Evolutionary conservation across 2,113 vertebrate genomes (phyloP).

Genomic region (Arizona elegans): DNA sequence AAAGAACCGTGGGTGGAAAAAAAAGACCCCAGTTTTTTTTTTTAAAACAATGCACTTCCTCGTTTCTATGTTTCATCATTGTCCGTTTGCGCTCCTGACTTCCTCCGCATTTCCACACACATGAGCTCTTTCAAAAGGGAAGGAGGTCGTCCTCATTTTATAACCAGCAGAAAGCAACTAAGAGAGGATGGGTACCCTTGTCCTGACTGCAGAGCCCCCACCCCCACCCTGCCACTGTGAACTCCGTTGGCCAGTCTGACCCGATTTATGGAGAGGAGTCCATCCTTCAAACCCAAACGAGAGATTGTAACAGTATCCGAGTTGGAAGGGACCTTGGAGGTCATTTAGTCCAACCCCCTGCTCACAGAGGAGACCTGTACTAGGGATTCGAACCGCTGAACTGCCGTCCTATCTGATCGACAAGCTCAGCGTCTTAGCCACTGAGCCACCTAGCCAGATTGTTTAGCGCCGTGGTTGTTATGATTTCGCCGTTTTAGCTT

Average conservation of each 20-base stretch:
- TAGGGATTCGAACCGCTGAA: no score
- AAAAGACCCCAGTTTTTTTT: not conserved
- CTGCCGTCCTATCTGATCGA: no score
- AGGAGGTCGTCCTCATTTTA: not conserved
- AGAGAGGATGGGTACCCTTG: not conserved
- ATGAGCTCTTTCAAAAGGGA: not conserved
- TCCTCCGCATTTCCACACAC: not conserved
- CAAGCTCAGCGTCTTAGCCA: no score
- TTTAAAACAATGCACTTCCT: not conserved
- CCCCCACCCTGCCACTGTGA: not conserved
- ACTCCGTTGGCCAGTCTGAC: no score
- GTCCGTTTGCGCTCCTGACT: not conserved
- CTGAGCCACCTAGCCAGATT: no score
- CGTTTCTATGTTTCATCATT: not conserved
- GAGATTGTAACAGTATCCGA: not conserved
- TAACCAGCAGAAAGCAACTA: not conserved
- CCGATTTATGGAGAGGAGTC: not conserved
- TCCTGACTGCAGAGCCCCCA: not conserved
- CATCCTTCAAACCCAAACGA: not conserved
- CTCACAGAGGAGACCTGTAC: no score
- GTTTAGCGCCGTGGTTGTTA: not conserved
- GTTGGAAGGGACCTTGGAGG: no score
- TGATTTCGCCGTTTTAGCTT: not conserved
- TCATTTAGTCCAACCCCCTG: no score
- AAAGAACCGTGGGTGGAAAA: not conserved